These are phyloP conservation scores for Basileuterus tristriatus DNA, from an alignment of 2,797 vertebrate genomes.

Conservation along the genomic window DNA sequence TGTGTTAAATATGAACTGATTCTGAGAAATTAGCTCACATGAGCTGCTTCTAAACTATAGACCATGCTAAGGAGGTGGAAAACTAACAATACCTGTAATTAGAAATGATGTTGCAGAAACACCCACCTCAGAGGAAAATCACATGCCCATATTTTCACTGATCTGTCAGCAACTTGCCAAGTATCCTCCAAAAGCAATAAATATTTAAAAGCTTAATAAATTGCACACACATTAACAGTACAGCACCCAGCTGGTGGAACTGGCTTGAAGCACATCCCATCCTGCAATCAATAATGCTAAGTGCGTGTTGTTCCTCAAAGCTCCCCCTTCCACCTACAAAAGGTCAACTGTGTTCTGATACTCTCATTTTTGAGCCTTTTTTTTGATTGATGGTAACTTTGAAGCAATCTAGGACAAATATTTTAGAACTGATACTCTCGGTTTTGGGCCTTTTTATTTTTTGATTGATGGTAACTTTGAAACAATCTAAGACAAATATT, in stretches of 20 bases:
- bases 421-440: neutral
- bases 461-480: neutral
- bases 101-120: neutral
- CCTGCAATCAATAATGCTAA: neutral
- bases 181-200: neutral
- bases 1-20: neutral
- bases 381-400: neutral
- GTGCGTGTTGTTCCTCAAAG: neutral
- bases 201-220: neutral
- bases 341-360: neutral
- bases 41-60: neutral
- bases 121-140: neutral
- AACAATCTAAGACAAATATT: neutral
- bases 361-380: neutral
- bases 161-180: neutral
- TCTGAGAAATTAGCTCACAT: neutral
- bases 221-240: neutral
- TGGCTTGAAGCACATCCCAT: neutral
- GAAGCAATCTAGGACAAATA: neutral
- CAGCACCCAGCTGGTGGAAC: neutral
- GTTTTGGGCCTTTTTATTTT: neutral
- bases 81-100: neutral
- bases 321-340: neutral
- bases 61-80: neutral
- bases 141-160: neutral